Base-by-base conservation (phyloP, 2,888 invertebrate genomes). In the Drosophila seclusa region DNA sequence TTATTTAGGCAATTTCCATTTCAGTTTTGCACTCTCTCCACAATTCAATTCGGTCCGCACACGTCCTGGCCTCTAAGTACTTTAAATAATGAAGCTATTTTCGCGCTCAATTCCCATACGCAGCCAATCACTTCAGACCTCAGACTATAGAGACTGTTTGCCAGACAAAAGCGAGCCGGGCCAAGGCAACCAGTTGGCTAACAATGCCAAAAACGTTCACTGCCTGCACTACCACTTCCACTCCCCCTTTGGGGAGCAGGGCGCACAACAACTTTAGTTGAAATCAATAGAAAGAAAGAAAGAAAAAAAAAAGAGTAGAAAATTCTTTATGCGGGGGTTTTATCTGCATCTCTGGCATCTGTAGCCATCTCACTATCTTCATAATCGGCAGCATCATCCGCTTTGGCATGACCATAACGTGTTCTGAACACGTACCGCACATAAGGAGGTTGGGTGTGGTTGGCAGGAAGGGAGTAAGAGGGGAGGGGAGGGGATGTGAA, bases 21-120 rank as follows among this genome's bases (percentile, higher is more conserved):
- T 82, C 49, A 49, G 53, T 53, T 82, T 63, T 70, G 50, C 76
- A 74, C 73, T 76, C 60, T 76, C 60, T 61, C 55, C 84, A 70
- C 84, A 84, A 89, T 89, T 83, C 69, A 55, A 55, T 18, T 66
- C 60, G 54, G 58, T 45, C 34, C 62, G 45, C 24, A 45, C 69
- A 32, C 55, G 49, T 52, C 6, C 63, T 73, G 79, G 63, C 66
- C 61, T 69, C 80, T 89, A 80, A 76, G 77, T 78, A 89, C 85
- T 89, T 85, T 89, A 87, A 86, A 87, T 89, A 89, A 86, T 86
- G 85, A 86, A 86, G 85, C 88, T 78, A 82, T 85, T 85, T 85
- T 89, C 85, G 85, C 85, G 89, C 89, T 77, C 88, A 87, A 85
- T 86, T 86, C 85, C 85, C 85, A 86, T 74, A 85, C 78, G 85